phyloP scores from a whole-genome alignment of 2,113 vertebrate genomes.

The Megatriorchis doriae region DNA sequence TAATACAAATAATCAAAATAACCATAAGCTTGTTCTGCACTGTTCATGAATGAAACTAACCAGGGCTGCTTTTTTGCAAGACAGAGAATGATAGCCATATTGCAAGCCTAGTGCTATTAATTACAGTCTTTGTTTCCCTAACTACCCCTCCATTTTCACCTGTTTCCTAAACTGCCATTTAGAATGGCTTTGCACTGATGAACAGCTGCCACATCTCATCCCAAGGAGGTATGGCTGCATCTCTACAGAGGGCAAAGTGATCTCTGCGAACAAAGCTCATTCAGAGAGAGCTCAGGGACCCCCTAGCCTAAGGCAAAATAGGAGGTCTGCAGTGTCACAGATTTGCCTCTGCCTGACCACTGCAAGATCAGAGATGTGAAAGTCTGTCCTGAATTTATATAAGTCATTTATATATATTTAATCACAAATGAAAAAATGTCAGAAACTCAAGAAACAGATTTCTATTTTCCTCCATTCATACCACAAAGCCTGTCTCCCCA shows the following conservation, averaged over 20 bases:
- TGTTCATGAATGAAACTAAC: neutral
- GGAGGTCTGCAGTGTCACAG: neutral
- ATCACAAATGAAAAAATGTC: neutral
- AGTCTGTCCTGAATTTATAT: neutral
- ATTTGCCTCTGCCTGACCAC: neutral
- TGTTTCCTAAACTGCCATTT: neutral
- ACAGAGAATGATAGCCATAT: neutral
- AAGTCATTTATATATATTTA: neutral
- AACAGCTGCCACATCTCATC: neutral
- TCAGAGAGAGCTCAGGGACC: neutral
- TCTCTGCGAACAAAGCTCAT: neutral
- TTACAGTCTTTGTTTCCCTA: neutral
- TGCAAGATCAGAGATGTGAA: neutral
- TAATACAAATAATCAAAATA: constrained; percentile 6
- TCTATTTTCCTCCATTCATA: neutral
- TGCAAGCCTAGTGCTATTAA: neutral
- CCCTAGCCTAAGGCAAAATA: neutral
- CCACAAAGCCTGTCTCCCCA: neutral
- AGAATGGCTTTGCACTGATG: neutral
- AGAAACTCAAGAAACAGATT: neutral
- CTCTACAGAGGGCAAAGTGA: neutral
- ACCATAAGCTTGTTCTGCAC: neutral
- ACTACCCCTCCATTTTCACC: neutral
- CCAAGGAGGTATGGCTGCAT: neutral
- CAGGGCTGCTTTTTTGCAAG: neutral